Evolutionary conservation across 2,797 vertebrate species (phyloP), one percentile per base, ranked within the genome.

Genomic region (Sebastes taczanowskii): DNA sequence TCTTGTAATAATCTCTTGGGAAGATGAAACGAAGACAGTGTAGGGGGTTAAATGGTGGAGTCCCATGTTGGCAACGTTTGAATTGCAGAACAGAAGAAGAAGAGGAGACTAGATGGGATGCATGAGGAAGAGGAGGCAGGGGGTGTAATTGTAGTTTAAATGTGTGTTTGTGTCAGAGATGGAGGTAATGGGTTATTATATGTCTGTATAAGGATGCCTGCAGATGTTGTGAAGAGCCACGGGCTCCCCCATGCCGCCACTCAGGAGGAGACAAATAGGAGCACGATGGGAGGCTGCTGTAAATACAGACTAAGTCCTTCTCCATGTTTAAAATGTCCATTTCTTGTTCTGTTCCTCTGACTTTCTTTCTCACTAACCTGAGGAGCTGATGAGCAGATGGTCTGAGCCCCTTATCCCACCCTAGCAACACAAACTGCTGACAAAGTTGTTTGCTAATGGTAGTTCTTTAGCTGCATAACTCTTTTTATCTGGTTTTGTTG

Each of bases 71-170:
- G 52, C 52, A 86, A 56, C 38, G 62, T 82, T 56, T 91, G 88
- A 92, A 91, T 86, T 93, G 89, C 86, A 91, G 85, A 92, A 87
- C 25, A 91, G 82, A 85, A 70, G 83, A 85, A 67, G 66, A 86
- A 46, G 76, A 83, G 79, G 81, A 83, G 70, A 89, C 4, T 34
- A 83, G 79, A 93, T 89, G 81, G 82, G 87, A 92, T 84, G 84
- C 82, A 78, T 80, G 85, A 89, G 83, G 85, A 86, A 88, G 84
- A 89, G 84, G 80, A 94, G 74, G 89, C 86, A 88, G 94, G 93
- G 90, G 92, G 95, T 90, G 90, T 95, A 94, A 95, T 94, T 94
- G 91, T 90, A 89, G 87, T 94, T 95, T 95, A 95, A 95, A 94
- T 92, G 91, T 93, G 93, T 95, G 89, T 94, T 95, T 95, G 92